A percentile compares a stretch with the other conserved stretches of the same genome.
These are phyloP conservation scores for Trichogramma dendrolimi DNA, from an alignment of 2,888 invertebrate species.

Conservation along the genomic window DNA sequence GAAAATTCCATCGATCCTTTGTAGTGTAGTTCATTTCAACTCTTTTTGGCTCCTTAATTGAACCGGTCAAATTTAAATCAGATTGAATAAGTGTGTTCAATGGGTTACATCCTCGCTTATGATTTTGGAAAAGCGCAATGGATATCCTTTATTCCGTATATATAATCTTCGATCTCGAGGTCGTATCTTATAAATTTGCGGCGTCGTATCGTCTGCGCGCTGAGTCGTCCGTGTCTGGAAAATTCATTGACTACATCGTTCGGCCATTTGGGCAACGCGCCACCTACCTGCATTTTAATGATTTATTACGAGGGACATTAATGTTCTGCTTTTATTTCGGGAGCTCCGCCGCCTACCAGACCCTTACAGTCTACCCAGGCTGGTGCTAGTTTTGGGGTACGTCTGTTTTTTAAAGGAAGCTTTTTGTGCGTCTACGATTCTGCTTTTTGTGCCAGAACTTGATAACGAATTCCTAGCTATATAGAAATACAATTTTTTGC, in stretches of 20 bases:
- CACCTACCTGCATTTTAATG: conserved; percentile 38
- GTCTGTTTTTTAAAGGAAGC: not conserved
- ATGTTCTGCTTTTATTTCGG: conserved; percentile 33
- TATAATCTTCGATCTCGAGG: conserved; percentile 9
- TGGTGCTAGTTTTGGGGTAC: too few relatives aligned
- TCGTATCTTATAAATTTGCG: conserved; percentile 5
- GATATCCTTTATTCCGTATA: too few relatives aligned
- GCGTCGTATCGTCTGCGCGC: conserved; percentile 12
- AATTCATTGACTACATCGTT: conserved; percentile 35
- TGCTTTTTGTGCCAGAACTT: too few relatives aligned
- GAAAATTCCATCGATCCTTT: too few relatives aligned
- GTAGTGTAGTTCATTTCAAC: too few relatives aligned
- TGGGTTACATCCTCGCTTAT: too few relatives aligned
- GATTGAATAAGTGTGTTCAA: too few relatives aligned
- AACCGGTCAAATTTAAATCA: too few relatives aligned
- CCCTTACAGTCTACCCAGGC: conserved; percentile 1
- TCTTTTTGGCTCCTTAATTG: too few relatives aligned
- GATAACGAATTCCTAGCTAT: too few relatives aligned
- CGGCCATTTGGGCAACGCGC: conserved; percentile 40
- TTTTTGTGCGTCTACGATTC: too few relatives aligned
- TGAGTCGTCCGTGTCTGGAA: conserved; percentile 22
- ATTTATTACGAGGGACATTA: conserved; percentile 37
- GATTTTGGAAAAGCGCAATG: too few relatives aligned
- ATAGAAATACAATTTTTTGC: not conserved
- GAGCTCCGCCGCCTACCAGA: conserved; percentile 29